Evolutionary conservation across 2,797 vertebrate genomes (phyloP), one percentile per base, ranked within the genome.

Genomic region (Girardinus metallicus): DNA sequence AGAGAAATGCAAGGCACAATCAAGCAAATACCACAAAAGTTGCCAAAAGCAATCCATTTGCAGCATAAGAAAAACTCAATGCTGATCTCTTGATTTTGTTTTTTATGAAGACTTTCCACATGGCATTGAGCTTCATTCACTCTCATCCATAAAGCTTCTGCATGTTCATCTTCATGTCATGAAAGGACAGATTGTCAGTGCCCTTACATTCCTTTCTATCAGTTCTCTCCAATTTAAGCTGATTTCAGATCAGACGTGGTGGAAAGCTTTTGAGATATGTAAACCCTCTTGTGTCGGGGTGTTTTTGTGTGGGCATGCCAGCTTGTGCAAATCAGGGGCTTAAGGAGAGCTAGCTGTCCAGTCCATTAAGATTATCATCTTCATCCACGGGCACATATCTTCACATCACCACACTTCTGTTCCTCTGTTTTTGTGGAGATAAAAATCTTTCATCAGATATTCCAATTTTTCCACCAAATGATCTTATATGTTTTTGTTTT

Each of bases 301-400:
- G 80, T 47, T 73, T 55, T 75, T 83, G 68, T 86, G 77, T 80
- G 77, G 78, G 55, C 78, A 72, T 79, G 43, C 57, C 49, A 46
- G 44, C 62, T 74, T 70, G 74, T 49, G 74, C 8, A 87, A 87
- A 89, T 91, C 85, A 75, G 75, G 75, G 73, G 90, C 87, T 94
- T 91, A 95, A 85, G 90, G 87, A 87, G 85, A 85, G 92, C 94
- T 91, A 86, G 93, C 93, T 92, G 91, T 88, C 89, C 91, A 70
- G 86, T 94, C 93, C 93, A 95, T 94, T 94, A 95, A 94, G 94
- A 95, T 94, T 94, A 94, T 90, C 89, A 90, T 92, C 90, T 91
- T 91, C 86, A 81, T 89, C 89, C 86, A 80, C 4, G 29, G 83
- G 68, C 85, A 81, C 79, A 77, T 91, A 90, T 90, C 93, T 91